Conservation (phyloP, 2,797 vertebrate genomes). For the Diglossa cyanea region DNA sequence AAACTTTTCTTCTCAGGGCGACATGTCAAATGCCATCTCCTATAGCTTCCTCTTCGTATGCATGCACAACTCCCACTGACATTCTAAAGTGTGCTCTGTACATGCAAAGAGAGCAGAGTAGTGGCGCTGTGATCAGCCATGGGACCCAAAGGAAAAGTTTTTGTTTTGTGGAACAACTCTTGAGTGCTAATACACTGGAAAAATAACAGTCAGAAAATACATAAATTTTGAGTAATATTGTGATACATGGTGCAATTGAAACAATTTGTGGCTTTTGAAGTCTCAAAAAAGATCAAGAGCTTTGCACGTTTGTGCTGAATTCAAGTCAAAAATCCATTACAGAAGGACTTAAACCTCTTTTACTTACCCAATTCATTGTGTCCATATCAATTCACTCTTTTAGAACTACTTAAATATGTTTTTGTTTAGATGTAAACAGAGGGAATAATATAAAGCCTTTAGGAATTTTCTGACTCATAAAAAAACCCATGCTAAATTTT, state of each 20-base stretch:
- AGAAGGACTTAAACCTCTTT: background rate
- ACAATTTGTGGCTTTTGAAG: background rate
- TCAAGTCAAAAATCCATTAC: background rate
- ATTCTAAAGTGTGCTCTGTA: background rate
- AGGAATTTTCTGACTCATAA: background rate
- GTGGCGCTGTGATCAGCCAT: background rate
- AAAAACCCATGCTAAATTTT: background rate
- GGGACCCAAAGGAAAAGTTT: background rate
- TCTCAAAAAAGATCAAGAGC: background rate
- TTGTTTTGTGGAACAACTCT: background rate
- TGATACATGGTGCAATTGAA: background rate
- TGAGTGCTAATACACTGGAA: background rate
- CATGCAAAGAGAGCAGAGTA: background rate
- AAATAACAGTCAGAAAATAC: background rate
- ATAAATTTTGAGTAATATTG: background rate
- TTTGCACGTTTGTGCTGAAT: background rate
- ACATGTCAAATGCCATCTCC: background rate
- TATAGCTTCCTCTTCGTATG: background rate
- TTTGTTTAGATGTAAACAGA: background rate
- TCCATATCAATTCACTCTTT: background rate
- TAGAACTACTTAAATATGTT: background rate
- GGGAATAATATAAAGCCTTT: background rate
- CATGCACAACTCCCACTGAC: background rate
- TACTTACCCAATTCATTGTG: background rate
- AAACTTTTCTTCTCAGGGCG: constrained; percentile 1